Evolutionary conservation across 1,140 invertebrate species (phyloP), one percentile per base, ranked within the genome.

Genomic region (Venturia canescens): DNA sequence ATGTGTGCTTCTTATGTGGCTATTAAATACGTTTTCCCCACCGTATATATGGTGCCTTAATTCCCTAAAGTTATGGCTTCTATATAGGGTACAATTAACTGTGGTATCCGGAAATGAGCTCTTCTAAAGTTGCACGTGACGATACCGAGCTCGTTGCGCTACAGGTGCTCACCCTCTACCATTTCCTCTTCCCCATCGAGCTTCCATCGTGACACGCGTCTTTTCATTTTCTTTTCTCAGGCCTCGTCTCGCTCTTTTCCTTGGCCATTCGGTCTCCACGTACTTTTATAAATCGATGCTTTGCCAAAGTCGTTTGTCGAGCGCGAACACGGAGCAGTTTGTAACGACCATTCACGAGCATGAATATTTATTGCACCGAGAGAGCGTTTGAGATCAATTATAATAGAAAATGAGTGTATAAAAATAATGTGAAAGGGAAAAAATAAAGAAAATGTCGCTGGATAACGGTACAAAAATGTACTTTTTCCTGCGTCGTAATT

Each of bases 51-150:
- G n/a, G n/a, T n/a, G 13, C 38, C 38, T 44, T 44, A 3, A 9
- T 44, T 44, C 38, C 38, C 13, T 11, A 11, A 44, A 11, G 38
- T 44, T 44, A 44, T 11, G 38, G n/a, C 9, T 21, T 53, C 50
- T 53, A 18, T 53, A 21, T 63, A 23, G n/a, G 3, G 60, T 63
- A 27, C 21, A 63, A 63, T n/a, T 63, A 63, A 63, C 21, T 4
- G 13, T n/a, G n/a, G 2, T 63, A 63, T 63, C 60, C 60, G 60
- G 60, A 63, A 63, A 63, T 63, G n/a, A 63, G 60, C 60, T 53
- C 50, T 53, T 53, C 50, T 23, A 27, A 44, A 63, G 23, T 63
- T 63, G 23, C 23, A 63, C 60, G 60, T 63, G 60, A 63, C 27
- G 60, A 63, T 63, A 9, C 60, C 23, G 60, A 23, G 60, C 60